Evolutionary conservation across 2,797 vertebrate species (phyloP).

Genomic region (Micrastur ruficollis): DNA sequence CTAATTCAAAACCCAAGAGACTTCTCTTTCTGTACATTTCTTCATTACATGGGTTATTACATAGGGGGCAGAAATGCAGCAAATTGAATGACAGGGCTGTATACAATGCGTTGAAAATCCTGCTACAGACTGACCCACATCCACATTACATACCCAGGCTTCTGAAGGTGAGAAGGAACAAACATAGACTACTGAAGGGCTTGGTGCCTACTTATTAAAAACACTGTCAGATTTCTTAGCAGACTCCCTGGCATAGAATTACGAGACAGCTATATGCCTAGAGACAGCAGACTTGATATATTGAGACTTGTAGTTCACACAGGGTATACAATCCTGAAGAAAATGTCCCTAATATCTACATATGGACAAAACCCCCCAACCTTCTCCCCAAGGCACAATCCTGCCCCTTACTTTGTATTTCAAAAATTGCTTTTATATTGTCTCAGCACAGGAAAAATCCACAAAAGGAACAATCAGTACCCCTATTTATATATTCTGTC

Average conservation of each 20-base stretch:
- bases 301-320: neutral
- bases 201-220: neutral
- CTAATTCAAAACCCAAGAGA: constrained; percentile 22
- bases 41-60: constrained; percentile 52
- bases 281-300: neutral
- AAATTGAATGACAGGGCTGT: neutral
- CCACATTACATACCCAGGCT: neutral
- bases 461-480: neutral
- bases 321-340: neutral
- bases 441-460: neutral
- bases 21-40: constrained; percentile 22
- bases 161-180: neutral
- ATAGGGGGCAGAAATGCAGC: constrained; percentile 18
- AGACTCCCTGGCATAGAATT: neutral
- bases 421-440: neutral
- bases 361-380: neutral
- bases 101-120: neutral
- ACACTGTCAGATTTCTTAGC: neutral
- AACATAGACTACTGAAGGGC: neutral
- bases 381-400: neutral
- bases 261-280: neutral
- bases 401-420: neutral
- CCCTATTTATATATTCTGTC: neutral
- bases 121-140: constrained; percentile 8
- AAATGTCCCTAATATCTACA: neutral